A percentile compares a stretch with the other conserved stretches of the same genome.
phyloP scores from a whole-genome alignment of 2,113 vertebrate species.

The Rhegmatorhina hoffmannsi region DNA sequence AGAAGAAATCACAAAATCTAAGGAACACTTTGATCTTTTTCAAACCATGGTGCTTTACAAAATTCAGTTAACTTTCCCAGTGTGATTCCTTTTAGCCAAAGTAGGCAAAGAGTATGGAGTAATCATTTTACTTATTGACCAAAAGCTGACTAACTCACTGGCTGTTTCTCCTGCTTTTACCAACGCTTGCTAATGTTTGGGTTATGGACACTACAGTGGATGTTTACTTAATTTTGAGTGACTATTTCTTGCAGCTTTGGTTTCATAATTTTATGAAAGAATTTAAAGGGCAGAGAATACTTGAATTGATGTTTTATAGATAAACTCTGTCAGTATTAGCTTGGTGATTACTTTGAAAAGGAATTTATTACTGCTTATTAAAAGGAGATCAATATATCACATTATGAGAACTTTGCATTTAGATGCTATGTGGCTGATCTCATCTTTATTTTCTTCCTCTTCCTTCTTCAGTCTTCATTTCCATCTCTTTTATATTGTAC shows the following conservation, averaged over 20 bases:
- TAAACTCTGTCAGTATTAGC: neutral
- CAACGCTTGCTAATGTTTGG: neutral
- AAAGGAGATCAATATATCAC: neutral
- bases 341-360: neutral
- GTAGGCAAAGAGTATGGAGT: neutral
- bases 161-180: neutral
- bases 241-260: neutral
- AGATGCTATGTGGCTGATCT: neutral
- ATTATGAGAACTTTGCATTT: neutral
- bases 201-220: neutral
- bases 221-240: neutral
- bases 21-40: slow-evolving; percentile 12
- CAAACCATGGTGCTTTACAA: neutral
- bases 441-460: neutral
- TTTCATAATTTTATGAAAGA: neutral
- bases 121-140: neutral
- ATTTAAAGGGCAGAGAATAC: neutral
- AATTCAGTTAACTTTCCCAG: slow-evolving; percentile 47
- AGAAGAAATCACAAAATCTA: neutral
- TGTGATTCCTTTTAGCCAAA: slow-evolving; percentile 32
- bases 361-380: neutral
- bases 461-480: neutral
- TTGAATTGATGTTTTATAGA: neutral
- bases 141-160: neutral
- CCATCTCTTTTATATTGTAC: neutral